phyloP scores from a whole-genome alignment of 2,113 vertebrate species.

The Galemys pyrenaicus region DNA sequence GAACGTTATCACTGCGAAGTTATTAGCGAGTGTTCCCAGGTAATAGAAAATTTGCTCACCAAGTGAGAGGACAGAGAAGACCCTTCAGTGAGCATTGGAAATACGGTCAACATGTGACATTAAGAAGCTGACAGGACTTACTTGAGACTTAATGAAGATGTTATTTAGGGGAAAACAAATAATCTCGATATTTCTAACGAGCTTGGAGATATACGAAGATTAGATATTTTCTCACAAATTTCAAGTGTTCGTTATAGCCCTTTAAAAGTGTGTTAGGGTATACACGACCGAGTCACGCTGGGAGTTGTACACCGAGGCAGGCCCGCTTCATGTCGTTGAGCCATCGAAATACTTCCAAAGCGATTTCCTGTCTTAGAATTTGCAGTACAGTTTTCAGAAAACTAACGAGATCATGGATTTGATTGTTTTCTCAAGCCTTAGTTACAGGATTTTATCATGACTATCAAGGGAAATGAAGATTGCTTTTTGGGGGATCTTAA shows the following conservation, averaged over 20 bases:
- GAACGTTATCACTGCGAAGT: neutral
- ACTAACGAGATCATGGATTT: neutral
- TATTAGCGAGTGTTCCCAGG: neutral
- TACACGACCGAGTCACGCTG: neutral
- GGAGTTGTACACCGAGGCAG: neutral
- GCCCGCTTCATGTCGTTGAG: neutral
- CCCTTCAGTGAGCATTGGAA: neutral
- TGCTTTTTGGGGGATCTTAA: neutral
- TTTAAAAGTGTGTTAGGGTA: neutral
- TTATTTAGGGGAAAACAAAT: neutral
- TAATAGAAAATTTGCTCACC: neutral
- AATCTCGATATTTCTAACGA: neutral
- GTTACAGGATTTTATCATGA: neutral
- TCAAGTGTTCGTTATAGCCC: neutral
- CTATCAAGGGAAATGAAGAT: neutral
- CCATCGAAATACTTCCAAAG: neutral
- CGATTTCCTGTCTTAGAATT: conserved; percentile 30
- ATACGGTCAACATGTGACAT: neutral
- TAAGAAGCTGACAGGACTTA: neutral
- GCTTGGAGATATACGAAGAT: neutral
- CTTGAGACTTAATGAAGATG: neutral
- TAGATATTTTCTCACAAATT: neutral
- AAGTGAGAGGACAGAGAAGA: neutral
- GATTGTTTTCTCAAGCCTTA: neutral
- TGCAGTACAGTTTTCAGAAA: neutral